Evolutionary conservation across 2,113 vertebrate genomes (phyloP).

Genomic region (Gallinago jamesoni): DNA sequence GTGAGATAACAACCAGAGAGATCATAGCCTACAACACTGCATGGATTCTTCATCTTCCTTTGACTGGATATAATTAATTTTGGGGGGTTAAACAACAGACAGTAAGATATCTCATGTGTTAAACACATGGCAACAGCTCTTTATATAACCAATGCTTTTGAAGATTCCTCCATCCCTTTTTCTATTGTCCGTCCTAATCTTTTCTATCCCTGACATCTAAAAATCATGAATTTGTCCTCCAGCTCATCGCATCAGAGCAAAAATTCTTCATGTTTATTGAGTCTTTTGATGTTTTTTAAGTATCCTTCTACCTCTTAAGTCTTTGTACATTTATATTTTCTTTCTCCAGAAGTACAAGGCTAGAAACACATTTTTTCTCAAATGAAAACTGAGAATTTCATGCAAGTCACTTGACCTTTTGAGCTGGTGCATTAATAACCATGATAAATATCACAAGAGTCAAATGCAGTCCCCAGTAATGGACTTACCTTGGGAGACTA

Average conservation of each 20-base stretch:
- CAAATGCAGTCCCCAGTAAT: background rate
- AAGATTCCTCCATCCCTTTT: background rate
- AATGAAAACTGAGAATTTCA: constrained; percentile 10
- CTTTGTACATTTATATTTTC: background rate
- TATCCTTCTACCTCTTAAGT: background rate
- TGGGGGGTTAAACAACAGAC: background rate
- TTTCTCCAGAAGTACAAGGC: background rate
- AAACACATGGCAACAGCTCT: background rate
- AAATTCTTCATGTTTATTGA: background rate
- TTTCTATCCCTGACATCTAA: background rate
- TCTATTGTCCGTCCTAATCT: background rate
- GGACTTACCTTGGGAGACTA: background rate
- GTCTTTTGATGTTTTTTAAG: background rate
- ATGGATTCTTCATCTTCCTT: background rate
- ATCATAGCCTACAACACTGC: background rate
- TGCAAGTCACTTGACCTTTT: constrained; percentile 9
- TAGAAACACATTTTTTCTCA: background rate
- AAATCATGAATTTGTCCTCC: background rate
- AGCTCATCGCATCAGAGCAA: background rate
- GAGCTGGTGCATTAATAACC: background rate
- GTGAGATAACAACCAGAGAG: background rate
- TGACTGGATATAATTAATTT: background rate
- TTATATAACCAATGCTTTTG: background rate
- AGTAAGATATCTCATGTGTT: background rate
- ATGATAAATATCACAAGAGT: background rate